A percentile compares a stretch with the other conserved stretches of the same genome.
phyloP scores from a whole-genome alignment of 2,113 vertebrate genomes.

The Lepisosteus osseus region DNA sequence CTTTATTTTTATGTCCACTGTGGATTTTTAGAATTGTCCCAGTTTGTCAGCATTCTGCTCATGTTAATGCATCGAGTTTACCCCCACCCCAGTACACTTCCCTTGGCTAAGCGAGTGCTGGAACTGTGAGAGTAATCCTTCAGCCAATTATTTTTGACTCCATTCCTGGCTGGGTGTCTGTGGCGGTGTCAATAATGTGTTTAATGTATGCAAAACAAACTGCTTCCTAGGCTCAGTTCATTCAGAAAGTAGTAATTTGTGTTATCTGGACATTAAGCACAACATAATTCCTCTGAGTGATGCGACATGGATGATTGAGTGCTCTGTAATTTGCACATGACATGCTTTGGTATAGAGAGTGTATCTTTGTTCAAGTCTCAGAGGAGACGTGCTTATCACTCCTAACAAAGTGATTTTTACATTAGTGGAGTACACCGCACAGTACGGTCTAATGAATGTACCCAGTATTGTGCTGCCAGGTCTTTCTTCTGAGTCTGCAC shows the following conservation, averaged over 20 bases:
- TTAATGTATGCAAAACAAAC: constrained; percentile 49
- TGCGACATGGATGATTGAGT: constrained; percentile 21
- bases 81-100: constrained; percentile 14
- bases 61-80: constrained; percentile 22
- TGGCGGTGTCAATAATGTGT: constrained; percentile 43
- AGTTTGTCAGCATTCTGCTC: constrained; percentile 40
- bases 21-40: constrained; percentile 34
- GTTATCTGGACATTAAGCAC: constrained; percentile 20
- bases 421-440: not conserved
- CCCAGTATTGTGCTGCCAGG: not conserved
- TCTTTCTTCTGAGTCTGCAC: not conserved
- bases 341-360: not conserved
- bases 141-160: constrained; percentile 33
- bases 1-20: constrained; percentile 22
- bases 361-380: not conserved
- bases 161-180: constrained; percentile 36
- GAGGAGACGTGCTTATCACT: constrained; percentile 6
- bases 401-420: not conserved
- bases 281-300: constrained; percentile 15
- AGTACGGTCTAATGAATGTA: constrained; percentile 8
- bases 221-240: constrained; percentile 13
- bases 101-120: not conserved
- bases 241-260: constrained; percentile 12
- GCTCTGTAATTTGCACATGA: constrained; percentile 13
- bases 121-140: constrained; percentile 14